These are phyloP conservation scores for Lytechinus pictus DNA, from an alignment of 35 echinoderm and acorn worm genomes.

Conservation along the genomic window DNA sequence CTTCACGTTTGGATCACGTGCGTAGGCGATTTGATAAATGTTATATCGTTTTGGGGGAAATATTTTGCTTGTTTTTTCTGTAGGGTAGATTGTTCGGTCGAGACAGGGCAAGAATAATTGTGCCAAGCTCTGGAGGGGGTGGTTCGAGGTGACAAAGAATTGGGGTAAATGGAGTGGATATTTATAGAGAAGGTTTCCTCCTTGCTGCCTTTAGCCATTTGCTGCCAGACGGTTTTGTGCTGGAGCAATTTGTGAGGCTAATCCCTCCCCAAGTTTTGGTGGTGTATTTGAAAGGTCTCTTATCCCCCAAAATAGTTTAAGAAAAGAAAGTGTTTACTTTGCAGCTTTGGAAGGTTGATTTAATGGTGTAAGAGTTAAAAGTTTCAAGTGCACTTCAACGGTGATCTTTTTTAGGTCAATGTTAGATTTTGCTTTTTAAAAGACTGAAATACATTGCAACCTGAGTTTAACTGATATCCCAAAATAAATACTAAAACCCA, in stretches of 20 bases:
- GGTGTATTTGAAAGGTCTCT: conserved; percentile 3
- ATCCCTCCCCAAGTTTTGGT: neutral
- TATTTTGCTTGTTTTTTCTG: neutral
- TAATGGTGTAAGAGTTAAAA: neutral
- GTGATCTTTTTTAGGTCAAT: conserved; percentile 24
- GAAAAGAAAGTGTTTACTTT: conserved; percentile 33
- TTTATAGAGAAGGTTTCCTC: conserved; percentile 5
- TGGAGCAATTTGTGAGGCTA: neutral
- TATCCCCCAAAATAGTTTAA: neutral
- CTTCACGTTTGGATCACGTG: neutral
- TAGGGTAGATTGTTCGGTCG: neutral
- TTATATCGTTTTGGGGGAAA: neutral
- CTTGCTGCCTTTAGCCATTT: neutral
- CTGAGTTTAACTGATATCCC: too few relatives aligned
- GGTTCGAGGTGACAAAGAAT: neutral
- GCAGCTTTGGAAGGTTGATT: conserved; percentile 20
- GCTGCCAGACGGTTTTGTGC: conserved; percentile 27
- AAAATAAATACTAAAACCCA: too few relatives aligned
- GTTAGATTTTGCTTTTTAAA: neutral
- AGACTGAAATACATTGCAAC: neutral
- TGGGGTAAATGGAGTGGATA: conserved; percentile 25
- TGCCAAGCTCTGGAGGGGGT: conserved; percentile 36
- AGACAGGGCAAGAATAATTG: conserved; percentile 14
- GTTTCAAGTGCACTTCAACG: neutral
- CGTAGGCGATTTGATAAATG: neutral